Evolutionary conservation across 2,113 vertebrate species (phyloP), one percentile per base, ranked within the genome.

Genomic region (Sprattus sprattus): DNA sequence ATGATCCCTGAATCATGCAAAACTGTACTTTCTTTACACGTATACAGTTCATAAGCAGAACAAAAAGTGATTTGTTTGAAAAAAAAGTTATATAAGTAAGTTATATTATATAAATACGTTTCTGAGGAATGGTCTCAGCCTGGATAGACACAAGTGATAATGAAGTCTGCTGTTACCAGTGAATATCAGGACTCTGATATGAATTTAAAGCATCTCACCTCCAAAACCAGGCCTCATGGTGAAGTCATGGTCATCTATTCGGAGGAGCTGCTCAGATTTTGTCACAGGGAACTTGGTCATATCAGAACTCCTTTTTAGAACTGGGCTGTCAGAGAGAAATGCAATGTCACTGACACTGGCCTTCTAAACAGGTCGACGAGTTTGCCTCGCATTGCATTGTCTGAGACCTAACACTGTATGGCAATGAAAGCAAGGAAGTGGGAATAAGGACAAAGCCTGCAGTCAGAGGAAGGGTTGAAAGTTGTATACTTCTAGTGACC

Each of bases 191-290:
- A 20, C 54, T 6, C 54, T 60, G 4, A 4, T 28, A 2, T 25
- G 46, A 60, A 80, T 45, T 9, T 71, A 11, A 75, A 50, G 15
- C 28, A 6, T 44, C 94, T n/a, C 94, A 99, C 98, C 98, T 96
- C 98, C 97, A 86, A 99, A 99, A 28, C 97, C 97, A 22, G 98
- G 98, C 84, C 98, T 95, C 98, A 99, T 98, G 85, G 97, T 98
- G 92, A 99, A 99, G 89, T 99, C 98, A 0, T 99, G 98, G 90
- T 97, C 96, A 0, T 97, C 95, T 92, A 98, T 96, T 92, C 96
- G 94, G 87, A 99, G 95, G 80, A 97, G 95, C 87, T 98, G 97
- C 84, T 99, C 97, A 7, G 97, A 97, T 89, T 97, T 98, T 0
- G 92, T 96, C 80, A 94, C 86, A 2, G 94, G 94, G 3, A 95